Evolutionary conservation across 2,888 invertebrate genomes (phyloP).

Genomic region (Cremastinae sp.): DNA sequence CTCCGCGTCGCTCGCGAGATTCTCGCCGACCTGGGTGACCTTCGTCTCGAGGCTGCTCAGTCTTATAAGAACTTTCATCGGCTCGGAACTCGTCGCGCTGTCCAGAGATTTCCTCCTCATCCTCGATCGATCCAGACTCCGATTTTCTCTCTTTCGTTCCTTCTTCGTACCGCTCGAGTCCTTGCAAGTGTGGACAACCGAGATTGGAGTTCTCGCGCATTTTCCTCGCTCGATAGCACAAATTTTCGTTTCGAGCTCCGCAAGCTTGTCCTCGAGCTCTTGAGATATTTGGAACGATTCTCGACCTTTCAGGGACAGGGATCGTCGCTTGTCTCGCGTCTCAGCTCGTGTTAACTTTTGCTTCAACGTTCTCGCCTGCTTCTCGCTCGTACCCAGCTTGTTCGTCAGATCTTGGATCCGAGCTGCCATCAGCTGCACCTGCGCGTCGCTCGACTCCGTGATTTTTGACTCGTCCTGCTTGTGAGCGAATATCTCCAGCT

Average conservation of each 20-base stretch:
- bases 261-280: constrained; percentile 91
- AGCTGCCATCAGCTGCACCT: constrained; percentile 90
- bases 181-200: constrained; percentile 81
- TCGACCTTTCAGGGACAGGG: constrained; percentile 90
- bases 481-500: constrained; percentile 88
- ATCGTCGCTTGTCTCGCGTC: constrained; percentile 88
- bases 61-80: constrained; percentile 89
- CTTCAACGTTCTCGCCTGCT: constrained; percentile 89
- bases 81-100: constrained; percentile 89
- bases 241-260: constrained; percentile 90
- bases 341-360: constrained; percentile 90
- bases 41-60: constrained; percentile 89
- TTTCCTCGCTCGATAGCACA: constrained; percentile 83
- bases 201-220: constrained; percentile 79
- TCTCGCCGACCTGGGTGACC: constrained; percentile 83
- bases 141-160: constrained; percentile 73
- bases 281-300: constrained; percentile 90
- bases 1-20: constrained; percentile 72
- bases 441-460: constrained; percentile 86
- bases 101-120: constrained; percentile 89
- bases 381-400: constrained; percentile 90
- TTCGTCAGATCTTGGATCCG: constrained; percentile 91
- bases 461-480: constrained; percentile 86
- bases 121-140: constrained; percentile 79
- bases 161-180: constrained; percentile 82